Evolutionary conservation across 2,113 vertebrate species (phyloP), one percentile per base, ranked within the genome.

Genomic region (Xiphias gladius): DNA sequence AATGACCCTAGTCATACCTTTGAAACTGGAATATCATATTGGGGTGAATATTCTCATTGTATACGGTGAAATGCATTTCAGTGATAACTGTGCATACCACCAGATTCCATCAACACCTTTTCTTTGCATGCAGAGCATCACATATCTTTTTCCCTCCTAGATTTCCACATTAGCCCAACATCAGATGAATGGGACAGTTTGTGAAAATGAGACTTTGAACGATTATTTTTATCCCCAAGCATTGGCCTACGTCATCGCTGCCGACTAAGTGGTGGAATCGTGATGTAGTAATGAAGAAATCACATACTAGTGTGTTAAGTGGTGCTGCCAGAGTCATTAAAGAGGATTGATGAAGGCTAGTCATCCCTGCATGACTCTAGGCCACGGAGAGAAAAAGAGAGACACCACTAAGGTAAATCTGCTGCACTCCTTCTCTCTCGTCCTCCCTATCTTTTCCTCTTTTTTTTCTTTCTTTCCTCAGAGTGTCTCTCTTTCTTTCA

Each of bases 281-380:
- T 90, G 83, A 80, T 73, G 83, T 80, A 13, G 81, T 86, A 86
- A 90, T 90, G 86, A 88, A 85, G 88, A 88, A 92, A 90, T 89
- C 81, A 86, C 89, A 80, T 79, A 90, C 83, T 64, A 77, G 71
- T 74, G 86, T 43, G 82, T 87, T 91, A 90, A 92, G 86, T 82
- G 81, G 83, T 81, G 84, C 88, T 85, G 90, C 89, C 76, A 85
- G 80, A 87, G 86, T 88, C 88, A 87, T 93, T 92, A 92, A 82
- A 85, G 89, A 88, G 87, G 89, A 91, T 87, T 93, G 93, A 93
- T 93, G 92, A 90, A 90, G 89, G 91, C 84, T 64, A 88, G 86
- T 91, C 90, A 88, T 85, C 78, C 80, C 89, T 82, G 76, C 85
- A 79, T 83, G 84, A 89, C 88, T 91, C 59, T 76, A 80, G 92